A percentile compares a stretch with the other conserved stretches of the same genome.
Conservation (phyloP, 2,888 invertebrate genomes). For the Pyrochroa serraticornis region DNA sequence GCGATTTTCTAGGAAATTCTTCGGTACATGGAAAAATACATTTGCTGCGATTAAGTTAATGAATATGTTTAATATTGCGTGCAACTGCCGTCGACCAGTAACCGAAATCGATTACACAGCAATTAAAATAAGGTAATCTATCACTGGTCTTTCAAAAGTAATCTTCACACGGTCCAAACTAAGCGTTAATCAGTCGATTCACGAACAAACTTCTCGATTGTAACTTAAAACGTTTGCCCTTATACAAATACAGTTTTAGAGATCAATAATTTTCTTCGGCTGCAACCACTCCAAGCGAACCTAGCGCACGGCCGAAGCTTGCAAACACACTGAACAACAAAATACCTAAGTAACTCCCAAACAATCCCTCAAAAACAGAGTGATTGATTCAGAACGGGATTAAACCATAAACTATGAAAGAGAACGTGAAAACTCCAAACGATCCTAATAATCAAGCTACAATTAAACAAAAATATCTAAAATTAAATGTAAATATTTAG, state of each 20-base stretch:
- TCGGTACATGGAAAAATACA: slow-evolving; percentile 6
- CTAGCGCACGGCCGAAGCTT: slow-evolving; percentile 13
- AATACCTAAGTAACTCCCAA: slow-evolving; percentile 1
- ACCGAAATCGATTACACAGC: slow-evolving; percentile 7
- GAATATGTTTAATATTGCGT: slow-evolving; percentile 20
- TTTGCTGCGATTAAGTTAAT: neutral
- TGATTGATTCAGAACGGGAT: no score
- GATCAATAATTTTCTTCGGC: slow-evolving; percentile 32
- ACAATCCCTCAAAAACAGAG: slow-evolving; percentile 6
- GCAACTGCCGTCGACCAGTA: no score
- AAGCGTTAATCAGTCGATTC: slow-evolving; percentile 36
- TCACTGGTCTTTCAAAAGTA: slow-evolving; percentile 37
- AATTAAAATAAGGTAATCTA: slow-evolving; percentile 41
- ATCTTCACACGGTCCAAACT: slow-evolving; percentile 14
- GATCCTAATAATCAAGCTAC: no score
- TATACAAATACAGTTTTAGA: slow-evolving; percentile 33
- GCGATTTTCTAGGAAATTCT: slow-evolving; percentile 15
- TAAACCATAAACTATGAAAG: slow-evolving; percentile 24
- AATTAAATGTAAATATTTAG: no score
- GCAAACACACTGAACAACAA: slow-evolving; percentile 14
- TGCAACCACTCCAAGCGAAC: neutral
- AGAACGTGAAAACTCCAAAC: slow-evolving; percentile 5
- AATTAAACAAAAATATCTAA: no score
- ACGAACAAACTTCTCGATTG: slow-evolving; percentile 14
- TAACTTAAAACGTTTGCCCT: slow-evolving; percentile 18